Evolutionary conservation across 2,113 vertebrate genomes (phyloP).

Genomic region (Takifugu bimaculatus): DNA sequence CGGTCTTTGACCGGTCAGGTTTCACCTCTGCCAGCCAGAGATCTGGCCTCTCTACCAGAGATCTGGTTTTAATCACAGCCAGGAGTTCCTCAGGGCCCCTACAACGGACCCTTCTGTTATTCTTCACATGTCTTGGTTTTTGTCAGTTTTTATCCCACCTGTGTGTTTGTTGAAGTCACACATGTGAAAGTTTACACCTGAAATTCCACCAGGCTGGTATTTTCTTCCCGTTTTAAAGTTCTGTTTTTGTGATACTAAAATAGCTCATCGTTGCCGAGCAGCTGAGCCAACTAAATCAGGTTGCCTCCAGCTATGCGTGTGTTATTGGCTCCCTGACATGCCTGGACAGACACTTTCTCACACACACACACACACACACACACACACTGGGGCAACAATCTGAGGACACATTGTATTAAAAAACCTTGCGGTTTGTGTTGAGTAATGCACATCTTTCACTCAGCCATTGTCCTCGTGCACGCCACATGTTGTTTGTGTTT

Average conservation of each 20-base stretch:
- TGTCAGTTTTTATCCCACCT: background rate
- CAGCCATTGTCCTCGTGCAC: background rate
- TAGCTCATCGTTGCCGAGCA: conserved; percentile 36
- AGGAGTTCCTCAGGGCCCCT: conserved; percentile 29
- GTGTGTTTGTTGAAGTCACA: background rate
- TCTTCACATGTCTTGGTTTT: background rate
- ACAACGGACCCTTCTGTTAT: background rate
- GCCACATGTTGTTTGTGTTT: conserved; percentile 17
- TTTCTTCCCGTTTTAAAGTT: background rate
- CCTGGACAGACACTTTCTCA: conserved; percentile 15
- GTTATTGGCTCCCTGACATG: conserved; percentile 18
- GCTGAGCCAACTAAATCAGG: conserved; percentile 26
- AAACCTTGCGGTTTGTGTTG: conserved; percentile 18
- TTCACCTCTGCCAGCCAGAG: no score
- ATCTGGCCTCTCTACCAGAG: background rate
- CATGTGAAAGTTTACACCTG: conserved; percentile 1
- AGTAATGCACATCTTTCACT: conserved; percentile 10
- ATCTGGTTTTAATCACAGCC: background rate
- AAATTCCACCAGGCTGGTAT: background rate
- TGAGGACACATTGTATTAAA: conserved; percentile 17
- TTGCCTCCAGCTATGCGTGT: conserved; percentile 28
- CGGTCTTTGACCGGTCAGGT: no score
- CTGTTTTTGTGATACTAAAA: conserved; percentile 28
- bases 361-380: conserved; percentile 12
- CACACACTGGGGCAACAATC: conserved; percentile 20